Conservation (phyloP, 2,797 vertebrate species). For the Sebastes minor region DNA sequence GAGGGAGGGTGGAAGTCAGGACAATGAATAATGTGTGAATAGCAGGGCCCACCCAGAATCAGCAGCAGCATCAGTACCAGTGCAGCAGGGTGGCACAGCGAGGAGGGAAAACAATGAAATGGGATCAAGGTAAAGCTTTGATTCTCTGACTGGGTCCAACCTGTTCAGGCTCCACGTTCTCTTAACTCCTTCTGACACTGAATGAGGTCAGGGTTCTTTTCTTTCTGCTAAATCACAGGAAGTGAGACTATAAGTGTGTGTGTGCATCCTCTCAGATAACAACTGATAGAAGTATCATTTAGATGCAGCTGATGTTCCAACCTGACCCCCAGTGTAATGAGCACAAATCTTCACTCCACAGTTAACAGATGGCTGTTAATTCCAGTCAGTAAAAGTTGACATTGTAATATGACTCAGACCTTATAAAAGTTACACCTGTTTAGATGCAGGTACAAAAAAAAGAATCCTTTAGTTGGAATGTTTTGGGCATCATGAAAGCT, state of each 20-base stretch:
- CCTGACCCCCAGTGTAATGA: background rate
- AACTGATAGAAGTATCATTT: background rate
- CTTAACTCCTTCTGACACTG: background rate
- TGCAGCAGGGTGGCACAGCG: constrained; percentile 18
- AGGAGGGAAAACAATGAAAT: constrained; percentile 39
- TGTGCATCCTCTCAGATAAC: background rate
- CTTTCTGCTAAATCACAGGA: background rate
- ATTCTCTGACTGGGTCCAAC: background rate
- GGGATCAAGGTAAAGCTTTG: constrained; percentile 18
- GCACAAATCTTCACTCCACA: background rate
- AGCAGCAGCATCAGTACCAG: constrained; percentile 3
- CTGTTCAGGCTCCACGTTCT: background rate
- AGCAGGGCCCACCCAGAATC: constrained; percentile 25
- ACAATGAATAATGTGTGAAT: constrained; percentile 42
- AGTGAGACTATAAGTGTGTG: background rate
- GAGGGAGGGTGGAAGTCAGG: background rate
- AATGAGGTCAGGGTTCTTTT: background rate
- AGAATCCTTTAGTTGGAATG: background rate
- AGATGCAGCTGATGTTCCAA: constrained; percentile 20
- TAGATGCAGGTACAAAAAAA: background rate
- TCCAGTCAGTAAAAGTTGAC: constrained; percentile 9
- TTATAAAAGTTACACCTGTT: background rate
- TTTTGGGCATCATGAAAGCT: background rate
- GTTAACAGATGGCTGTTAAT: constrained; percentile 38
- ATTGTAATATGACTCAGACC: background rate